phyloP scores from a whole-genome alignment of 2,888 invertebrate species.

The Drosophila engyochracea region DNA sequence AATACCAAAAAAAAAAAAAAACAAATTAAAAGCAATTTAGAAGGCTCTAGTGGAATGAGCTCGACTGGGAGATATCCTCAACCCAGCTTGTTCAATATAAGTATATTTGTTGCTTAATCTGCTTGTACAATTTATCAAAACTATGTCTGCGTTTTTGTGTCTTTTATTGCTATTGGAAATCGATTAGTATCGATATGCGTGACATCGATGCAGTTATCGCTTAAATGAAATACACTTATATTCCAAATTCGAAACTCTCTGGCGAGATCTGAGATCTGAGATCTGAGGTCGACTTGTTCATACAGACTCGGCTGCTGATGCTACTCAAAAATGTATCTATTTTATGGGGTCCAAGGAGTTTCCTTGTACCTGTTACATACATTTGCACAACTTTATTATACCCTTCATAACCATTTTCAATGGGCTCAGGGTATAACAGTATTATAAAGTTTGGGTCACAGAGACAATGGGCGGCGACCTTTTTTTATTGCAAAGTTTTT shows the following conservation, averaged over 20 bases:
- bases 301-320: background rate
- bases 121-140: background rate
- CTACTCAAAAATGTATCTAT: background rate
- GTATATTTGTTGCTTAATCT: background rate
- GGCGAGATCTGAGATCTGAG: too few species aligned
- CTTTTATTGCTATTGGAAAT: background rate
- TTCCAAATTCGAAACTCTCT: background rate
- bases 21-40: background rate
- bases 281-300: background rate
- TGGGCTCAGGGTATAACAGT: slow-evolving; percentile 20
- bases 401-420: background rate
- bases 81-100: background rate
- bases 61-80: background rate
- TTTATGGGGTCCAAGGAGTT: background rate
- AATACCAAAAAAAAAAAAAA: slow-evolving; percentile 34
- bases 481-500: slow-evolving; percentile 24
- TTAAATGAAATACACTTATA: background rate
- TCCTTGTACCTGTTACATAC: background rate
- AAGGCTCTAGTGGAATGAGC: background rate
- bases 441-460: slow-evolving; percentile 49
- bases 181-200: background rate
- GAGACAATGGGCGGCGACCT: slow-evolving; percentile 49
- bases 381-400: background rate
- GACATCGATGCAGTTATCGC: background rate
- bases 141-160: background rate